phyloP scores from a whole-genome alignment of 2,888 invertebrate species.

The Disparrhopalites patrizii region DNA sequence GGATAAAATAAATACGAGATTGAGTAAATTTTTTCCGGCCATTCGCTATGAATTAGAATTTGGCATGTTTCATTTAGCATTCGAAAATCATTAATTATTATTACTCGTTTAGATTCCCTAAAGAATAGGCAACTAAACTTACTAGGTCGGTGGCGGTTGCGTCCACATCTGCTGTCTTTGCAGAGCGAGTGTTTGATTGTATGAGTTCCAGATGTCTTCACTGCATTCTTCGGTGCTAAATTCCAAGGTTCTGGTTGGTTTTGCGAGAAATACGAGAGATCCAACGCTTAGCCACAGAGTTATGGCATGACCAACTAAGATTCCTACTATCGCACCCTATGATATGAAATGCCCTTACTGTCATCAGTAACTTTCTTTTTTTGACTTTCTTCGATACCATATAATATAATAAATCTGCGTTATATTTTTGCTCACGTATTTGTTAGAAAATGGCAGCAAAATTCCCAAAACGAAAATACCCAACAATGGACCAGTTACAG shows the following conservation, averaged over 20 bases:
- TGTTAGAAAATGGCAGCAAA: conserved; percentile 75
- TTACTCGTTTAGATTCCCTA: too few species aligned
- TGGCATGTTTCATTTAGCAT: too few species aligned
- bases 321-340: conserved; percentile 71
- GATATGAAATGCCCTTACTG: too few species aligned
- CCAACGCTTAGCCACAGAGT: conserved; percentile 41
- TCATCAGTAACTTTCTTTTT: too few species aligned
- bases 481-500: conserved; percentile 47
- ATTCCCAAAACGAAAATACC: conserved; percentile 74
- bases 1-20: conserved; percentile 44
- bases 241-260: conserved; percentile 32
- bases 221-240: conserved; percentile 41
- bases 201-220: conserved; percentile 25
- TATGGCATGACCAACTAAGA: conserved; percentile 67
- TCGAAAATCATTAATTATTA: too few species aligned
- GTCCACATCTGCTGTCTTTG: conserved; percentile 15
- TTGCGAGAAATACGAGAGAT: conserved; percentile 31
- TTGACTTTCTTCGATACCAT: neutral
- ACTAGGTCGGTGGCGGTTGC: conserved; percentile 15
- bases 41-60: conserved; percentile 35
- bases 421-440: conserved; percentile 58
- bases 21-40: conserved; percentile 44
- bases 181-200: conserved; percentile 25
- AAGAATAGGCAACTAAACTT: too few species aligned
- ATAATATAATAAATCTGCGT: neutral